Conservation (phyloP, 2,888 invertebrate species). For the Himalopsyche kuldschensis region DNA sequence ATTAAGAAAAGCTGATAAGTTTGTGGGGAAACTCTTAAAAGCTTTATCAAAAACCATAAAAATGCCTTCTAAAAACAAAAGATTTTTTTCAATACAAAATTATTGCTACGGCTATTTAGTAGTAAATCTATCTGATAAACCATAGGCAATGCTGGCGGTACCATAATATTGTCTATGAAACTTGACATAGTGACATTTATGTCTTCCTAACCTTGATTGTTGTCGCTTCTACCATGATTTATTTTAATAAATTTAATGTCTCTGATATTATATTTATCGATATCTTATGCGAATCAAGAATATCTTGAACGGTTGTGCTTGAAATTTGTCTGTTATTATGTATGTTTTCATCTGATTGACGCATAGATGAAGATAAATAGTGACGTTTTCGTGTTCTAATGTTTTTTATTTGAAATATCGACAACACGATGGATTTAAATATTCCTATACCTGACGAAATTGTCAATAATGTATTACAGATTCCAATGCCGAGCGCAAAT, state of each 20-base stretch:
- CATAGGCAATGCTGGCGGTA: no score
- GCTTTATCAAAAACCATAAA: no score
- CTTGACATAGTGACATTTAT: background rate
- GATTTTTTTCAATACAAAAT: no score
- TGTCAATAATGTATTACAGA: background rate
- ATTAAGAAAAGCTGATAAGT: no score
- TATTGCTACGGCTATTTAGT: no score
- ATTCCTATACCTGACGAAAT: conserved; percentile 18
- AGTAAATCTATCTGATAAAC: no score
- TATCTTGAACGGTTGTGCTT: background rate
- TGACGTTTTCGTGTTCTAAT: conserved; percentile 8
- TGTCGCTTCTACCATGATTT: no score
- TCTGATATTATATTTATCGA: background rate
- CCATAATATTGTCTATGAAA: background rate
- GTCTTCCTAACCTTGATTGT: background rate
- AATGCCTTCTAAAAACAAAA: no score
- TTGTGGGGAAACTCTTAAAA: no score
- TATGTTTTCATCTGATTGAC: background rate
- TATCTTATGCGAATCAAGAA: background rate
- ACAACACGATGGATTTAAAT: conserved; percentile 10
- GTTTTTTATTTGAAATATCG: background rate
- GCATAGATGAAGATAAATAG: no score
- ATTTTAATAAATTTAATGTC: background rate
- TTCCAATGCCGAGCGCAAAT: conserved; percentile 14
- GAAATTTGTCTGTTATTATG: background rate